These are phyloP conservation scores for Aplodontia rufa DNA, from an alignment of 2,113 vertebrate genomes.

Conservation along the genomic window DNA sequence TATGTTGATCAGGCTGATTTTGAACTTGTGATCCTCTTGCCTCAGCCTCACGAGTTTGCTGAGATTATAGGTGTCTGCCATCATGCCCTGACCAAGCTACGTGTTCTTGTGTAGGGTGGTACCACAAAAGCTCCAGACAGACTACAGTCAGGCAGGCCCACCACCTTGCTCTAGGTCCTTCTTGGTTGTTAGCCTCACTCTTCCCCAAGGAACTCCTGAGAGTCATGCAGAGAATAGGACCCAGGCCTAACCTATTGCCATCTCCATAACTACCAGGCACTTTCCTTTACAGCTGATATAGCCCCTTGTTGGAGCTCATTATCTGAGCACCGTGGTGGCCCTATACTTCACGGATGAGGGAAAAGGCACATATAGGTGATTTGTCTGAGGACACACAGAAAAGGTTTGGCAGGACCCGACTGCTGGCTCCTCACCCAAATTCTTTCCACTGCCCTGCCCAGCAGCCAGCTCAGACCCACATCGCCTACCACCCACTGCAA, in stretches of 20 bases:
- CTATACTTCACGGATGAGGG: neutral
- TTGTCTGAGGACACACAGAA: constrained; percentile 14
- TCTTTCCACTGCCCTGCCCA: constrained; percentile 63
- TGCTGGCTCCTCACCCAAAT: constrained; percentile 43
- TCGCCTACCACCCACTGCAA: neutral
- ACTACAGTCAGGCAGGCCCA: neutral
- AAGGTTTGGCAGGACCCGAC: constrained; percentile 5
- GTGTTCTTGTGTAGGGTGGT: neutral
- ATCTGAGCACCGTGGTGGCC: neutral
- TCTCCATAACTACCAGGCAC: neutral
- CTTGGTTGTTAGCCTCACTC: neutral
- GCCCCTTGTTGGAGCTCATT: neutral
- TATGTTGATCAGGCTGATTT: neutral
- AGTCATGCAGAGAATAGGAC: neutral
- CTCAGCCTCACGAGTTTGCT: neutral
- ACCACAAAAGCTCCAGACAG: neutral
- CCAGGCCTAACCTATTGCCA: neutral
- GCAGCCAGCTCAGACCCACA: neutral
- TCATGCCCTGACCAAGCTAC: neutral
- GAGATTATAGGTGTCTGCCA: neutral
- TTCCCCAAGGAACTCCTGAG: neutral
- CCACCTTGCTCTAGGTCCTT: neutral
- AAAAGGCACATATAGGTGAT: neutral
- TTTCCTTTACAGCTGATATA: neutral
- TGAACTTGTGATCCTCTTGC: neutral